Evolutionary conservation across 2,888 invertebrate species (phyloP), one percentile per base, ranked within the genome.

Genomic region (Rosalia funebris): DNA sequence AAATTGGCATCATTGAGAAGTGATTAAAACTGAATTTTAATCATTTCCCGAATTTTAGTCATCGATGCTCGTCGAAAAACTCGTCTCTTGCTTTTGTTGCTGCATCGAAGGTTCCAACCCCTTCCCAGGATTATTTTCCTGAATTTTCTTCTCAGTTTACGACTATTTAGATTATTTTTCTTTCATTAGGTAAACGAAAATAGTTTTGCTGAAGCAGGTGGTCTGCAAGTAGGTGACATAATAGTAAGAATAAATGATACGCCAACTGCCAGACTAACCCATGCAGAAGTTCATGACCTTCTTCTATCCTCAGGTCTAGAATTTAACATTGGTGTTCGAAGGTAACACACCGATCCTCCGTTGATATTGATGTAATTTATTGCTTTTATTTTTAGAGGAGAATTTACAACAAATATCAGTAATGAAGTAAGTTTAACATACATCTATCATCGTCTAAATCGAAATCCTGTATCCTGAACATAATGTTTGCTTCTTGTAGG

Each of bases 191-290:
- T 97, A 12, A 83, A 87, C 31, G 90, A 91, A 59, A 89, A 88
- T 54, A 90, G 95, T 68, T 85, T 95, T 34, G 95, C 96, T 0
- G 92, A 94, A 76, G 83, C 87, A 68, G 90, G 90, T 60, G 96
- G 96, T 0, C 82, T 98, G 16, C 85, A 87, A 75, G 87, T 91
- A 10, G 95, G 95, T n/a, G 97, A 98, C 82, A 84, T 90, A 32
- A 86, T 98, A 66, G 84, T 92, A 32, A 86, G 88, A 66, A 88
- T 97, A 68, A 91, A 92, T 77, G 89, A 90, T 60, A 83, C 84
- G 32, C 83, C 88, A 44, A 87, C 92, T 5, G 84, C 86, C 50
- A 84, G 85, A 37, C 82, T 95, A 79, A 86, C 89, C 7, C 95
- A 95, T 76, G 89, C 89, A 37, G 89, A 90, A 71, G 93, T 93